Evolutionary conservation across 2,888 invertebrate species (phyloP).

Genomic region (Limnephilus lunatus): DNA sequence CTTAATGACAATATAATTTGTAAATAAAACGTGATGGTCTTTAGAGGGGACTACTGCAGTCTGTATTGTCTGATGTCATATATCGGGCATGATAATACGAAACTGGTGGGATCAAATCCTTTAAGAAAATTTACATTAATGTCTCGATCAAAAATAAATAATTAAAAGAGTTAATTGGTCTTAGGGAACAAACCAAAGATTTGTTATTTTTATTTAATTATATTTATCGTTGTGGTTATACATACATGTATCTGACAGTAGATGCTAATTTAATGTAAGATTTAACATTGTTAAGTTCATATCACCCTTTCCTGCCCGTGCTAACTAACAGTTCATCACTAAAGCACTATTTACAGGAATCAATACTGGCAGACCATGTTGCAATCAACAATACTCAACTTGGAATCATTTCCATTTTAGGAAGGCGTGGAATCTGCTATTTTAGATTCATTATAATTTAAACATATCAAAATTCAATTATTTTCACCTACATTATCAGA

Average conservation of each 20-base stretch:
- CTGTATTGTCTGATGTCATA: conserved; percentile 57
- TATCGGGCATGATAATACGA: conserved; percentile 70
- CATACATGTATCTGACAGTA: conserved; percentile 55
- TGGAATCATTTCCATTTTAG: background rate
- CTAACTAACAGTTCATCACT: background rate
- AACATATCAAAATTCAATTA: conserved; percentile 47
- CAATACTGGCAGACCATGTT: background rate
- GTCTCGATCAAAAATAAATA: conserved; percentile 67
- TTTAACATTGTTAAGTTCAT: conserved; percentile 28
- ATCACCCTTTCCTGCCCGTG: conserved; percentile 28
- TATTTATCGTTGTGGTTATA: conserved; percentile 65
- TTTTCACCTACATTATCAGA: conserved; percentile 36
- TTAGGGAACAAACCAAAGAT: conserved; percentile 91
- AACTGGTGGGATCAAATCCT: conserved; percentile 80
- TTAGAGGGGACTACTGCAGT: conserved; percentile 52
- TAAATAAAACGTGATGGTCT: conserved; percentile 68
- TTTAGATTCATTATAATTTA: conserved; percentile 32
- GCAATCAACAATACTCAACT: background rate
- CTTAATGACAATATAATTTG: conserved; percentile 78
- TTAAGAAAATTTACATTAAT: conserved; percentile 76
- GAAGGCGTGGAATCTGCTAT: background rate
- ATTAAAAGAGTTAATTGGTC: conserved; percentile 78
- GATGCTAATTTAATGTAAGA: conserved; percentile 55
- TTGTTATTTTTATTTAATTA: conserved; percentile 81
- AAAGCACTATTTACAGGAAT: background rate